Evolutionary conservation across 1,140 invertebrate genomes (phyloP).

Genomic region (Saccostrea cuccullata): DNA sequence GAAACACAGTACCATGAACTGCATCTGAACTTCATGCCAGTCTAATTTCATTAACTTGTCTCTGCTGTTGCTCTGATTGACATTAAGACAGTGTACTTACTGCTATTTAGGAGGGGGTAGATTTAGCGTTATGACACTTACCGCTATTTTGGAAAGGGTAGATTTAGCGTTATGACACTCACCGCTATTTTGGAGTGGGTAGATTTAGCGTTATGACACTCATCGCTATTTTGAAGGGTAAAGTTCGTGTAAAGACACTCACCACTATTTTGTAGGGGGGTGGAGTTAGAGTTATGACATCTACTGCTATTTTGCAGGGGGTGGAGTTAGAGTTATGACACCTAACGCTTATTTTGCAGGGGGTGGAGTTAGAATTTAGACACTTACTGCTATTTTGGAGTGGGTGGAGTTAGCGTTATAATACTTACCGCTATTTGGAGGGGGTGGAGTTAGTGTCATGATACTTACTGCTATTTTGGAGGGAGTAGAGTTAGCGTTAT

Average conservation of each 20-base stretch:
- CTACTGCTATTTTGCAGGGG: conserved; percentile 61
- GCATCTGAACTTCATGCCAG: not conserved
- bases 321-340: conserved; percentile 56
- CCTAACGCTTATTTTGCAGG: no score
- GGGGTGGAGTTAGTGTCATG: conserved; percentile 59
- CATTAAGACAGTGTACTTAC: not conserved
- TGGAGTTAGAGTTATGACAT: not conserved
- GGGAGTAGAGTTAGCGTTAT: no score
- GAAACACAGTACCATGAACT: not conserved
- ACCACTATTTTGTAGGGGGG: no score
- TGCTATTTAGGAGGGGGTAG: conserved; percentile 61
- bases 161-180: no score
- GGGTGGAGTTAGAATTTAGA: no score
- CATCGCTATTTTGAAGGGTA: no score
- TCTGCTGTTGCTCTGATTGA: not conserved
- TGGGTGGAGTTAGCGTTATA: not conserved
- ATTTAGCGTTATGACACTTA: conserved; percentile 50
- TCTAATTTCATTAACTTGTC: conserved; percentile 1
- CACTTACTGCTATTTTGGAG: no score
- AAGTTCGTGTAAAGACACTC: no score
- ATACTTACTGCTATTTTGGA: no score
- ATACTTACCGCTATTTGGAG: conserved; percentile 62
- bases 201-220: conserved; percentile 52
- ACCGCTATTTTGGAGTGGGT: conserved; percentile 49
- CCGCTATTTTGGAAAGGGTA: no score